Percentiles rank a stretch among this genome's conserved stretches.
Conservation (phyloP, 2,888 invertebrate species). For the Drosophila nr. perissopoda region DNA sequence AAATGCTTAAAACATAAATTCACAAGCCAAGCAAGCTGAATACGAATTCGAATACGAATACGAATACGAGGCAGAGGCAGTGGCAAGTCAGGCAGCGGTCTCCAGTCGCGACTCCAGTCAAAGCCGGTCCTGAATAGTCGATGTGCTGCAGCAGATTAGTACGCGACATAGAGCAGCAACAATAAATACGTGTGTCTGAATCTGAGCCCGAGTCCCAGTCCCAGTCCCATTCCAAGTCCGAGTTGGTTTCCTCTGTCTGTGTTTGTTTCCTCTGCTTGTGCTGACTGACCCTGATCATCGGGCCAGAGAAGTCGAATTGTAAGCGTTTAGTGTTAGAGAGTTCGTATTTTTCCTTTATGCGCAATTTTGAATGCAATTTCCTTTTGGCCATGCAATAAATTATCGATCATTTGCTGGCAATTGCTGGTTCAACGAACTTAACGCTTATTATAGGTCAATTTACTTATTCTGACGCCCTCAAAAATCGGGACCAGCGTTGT, state of each 20-base stretch:
- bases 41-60: background rate
- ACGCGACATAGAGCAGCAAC: conserved; percentile 36
- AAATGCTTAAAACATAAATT: conserved; percentile 71
- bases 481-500: conserved; percentile 44
- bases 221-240: background rate
- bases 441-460: conserved; percentile 48
- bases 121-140: conserved; percentile 41
- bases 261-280: conserved; percentile 19
- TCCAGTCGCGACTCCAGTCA: conserved; percentile 17
- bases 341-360: background rate
- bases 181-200: conserved; percentile 7
- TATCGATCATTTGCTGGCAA: conserved; percentile 82
- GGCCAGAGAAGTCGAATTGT: background rate
- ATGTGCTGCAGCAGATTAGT: conserved; percentile 50
- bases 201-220: conserved; percentile 3
- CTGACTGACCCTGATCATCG: conserved; percentile 44
- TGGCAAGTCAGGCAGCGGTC: conserved; percentile 9
- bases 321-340: conserved; percentile 14
- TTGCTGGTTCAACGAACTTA: conserved; percentile 53
- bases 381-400: conserved; percentile 78
- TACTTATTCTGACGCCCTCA: conserved; percentile 49
- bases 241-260: conserved; percentile 7
- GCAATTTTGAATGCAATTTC: conserved; percentile 21
- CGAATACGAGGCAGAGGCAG: background rate
- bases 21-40: conserved; percentile 2